Evolutionary conservation across 1,140 invertebrate genomes (phyloP), one percentile per base, ranked within the genome.

Genomic region (Zaprionus ornatus): DNA sequence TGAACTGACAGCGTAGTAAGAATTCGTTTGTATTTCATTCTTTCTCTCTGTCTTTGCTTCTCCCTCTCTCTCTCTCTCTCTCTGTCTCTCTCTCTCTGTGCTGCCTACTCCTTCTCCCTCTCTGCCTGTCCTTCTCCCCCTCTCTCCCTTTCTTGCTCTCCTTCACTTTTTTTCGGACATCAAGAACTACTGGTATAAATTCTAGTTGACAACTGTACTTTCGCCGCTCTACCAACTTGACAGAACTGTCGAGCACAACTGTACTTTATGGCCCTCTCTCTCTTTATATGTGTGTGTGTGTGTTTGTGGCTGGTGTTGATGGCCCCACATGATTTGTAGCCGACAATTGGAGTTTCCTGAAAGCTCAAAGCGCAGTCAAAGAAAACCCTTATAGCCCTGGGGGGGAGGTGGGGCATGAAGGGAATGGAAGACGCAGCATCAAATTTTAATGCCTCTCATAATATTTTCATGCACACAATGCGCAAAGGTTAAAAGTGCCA

Each of bases 391-490:
- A 27, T 19, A 4, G 40, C 55, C 65, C 27, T 4, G n/a, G 10
- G 45, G 42, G 4, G 3, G 35, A 13, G 35, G 9, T 37, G 15
- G 15, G 17, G 42, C 0, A 48, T 21, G 57, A 42, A 9, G 15
- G 10, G 23, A 21, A 48, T 27, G 25, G 7, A 42, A 35, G 37
- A 6, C 37, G 37, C 15, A 69, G 73, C 84, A 90, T 88, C 67
- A 88, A 88, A 81, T 90, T 88, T 88, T 88, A 88, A 88, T 88
- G 85, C 84, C 48, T 71, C 74, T 87, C 83, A 87, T 86, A 82
- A 82, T 82, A 70, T 85, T 82, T 82, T 87, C 83, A 82, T 77
- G 67, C 83, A 66, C 65, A 67, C 82, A 79, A 82, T 82, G 82
- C 79, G 83, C 82, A 79, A 85, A 77, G 82, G 77, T 87, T 74